Evolutionary conservation across 2,888 invertebrate species (phyloP), one percentile per base, ranked within the genome.

Genomic region (Tromatobia lineatoria): DNA sequence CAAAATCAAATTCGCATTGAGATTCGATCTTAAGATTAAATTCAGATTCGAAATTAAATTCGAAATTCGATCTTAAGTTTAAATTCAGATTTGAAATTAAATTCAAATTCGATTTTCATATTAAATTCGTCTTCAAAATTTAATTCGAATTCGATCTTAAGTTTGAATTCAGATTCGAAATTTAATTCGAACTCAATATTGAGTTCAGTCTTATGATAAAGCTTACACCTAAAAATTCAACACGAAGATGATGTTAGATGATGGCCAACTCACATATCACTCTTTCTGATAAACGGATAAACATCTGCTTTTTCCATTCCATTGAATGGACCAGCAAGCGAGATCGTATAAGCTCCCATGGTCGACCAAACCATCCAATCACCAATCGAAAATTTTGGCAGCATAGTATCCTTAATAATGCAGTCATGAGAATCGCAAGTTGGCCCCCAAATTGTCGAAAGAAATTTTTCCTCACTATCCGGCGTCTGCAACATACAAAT

Each of bases 391-490:
- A 96, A 92, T 89, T 94, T 94, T 0, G 95, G 95, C 87, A 96
- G 92, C 54, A 92, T 85, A 76, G 94, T 93, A 78, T 93, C 85
- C 79, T 94, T 91, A 86, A 95, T 90, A 82, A 95, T 90, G 88
- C 95, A 94, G 89, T 96, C 96, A 61, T 95, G 91, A 18, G 95
- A 94, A 90, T 96, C 96, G 89, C 96, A 96, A 0, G 96, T 96
- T 59, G 96, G 96, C 7, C 96, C 96, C 96, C 96, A 96, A 81
- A 96, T 89, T 18, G 92, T 93, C 11, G 92, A 91, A 25, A 73
- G 15, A 70, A 89, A 89, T 85, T 85, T 88, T 73, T 54, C 52
- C 11, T 89, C 87, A 6, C 88, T 88, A n/a, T 70, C 88, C 2
- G n/a, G 42, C 20, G 83, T 67, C 90, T 89, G 54, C 23, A 0